Evolutionary conservation across 2,113 vertebrate genomes (phyloP).

Genomic region (Tricholaema leucomelas): DNA sequence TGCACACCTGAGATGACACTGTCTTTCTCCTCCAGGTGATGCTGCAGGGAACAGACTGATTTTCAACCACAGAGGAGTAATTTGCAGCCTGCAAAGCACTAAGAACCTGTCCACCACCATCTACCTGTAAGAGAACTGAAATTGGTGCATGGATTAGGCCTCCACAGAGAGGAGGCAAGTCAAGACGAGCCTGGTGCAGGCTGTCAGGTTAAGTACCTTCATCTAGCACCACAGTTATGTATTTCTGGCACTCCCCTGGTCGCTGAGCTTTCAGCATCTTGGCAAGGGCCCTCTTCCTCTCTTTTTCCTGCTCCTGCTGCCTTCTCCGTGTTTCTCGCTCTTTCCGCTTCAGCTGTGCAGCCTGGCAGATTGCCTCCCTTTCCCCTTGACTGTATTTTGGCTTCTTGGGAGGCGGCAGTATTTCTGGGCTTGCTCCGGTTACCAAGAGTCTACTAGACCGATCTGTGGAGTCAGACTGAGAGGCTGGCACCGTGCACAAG

Average conservation of each 20-base stretch:
- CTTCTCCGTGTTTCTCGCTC: constrained; percentile 55
- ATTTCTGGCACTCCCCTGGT: constrained; percentile 86
- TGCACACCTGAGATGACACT: constrained; percentile 67
- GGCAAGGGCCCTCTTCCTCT: constrained; percentile 64
- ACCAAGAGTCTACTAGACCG: neutral
- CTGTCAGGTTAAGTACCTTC: constrained; percentile 74
- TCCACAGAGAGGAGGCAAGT: neutral
- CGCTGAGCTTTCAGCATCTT: constrained; percentile 76
- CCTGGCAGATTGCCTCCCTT: constrained; percentile 37
- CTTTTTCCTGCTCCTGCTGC: constrained; percentile 62
- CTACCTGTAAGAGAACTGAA: constrained; percentile 85
- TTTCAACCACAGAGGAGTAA: constrained; percentile 83
- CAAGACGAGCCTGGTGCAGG: neutral
- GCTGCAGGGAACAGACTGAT: constrained; percentile 80
- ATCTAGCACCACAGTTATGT: constrained; percentile 83
- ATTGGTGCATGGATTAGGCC: neutral
- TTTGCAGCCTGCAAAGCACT: constrained; percentile 82
- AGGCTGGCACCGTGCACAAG: neutral
- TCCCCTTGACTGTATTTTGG: constrained; percentile 50
- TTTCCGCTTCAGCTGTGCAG: constrained; percentile 40
- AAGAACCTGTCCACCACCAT: constrained; percentile 84
- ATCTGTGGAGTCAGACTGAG: neutral
- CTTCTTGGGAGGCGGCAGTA: constrained; percentile 47
- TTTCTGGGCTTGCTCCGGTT: neutral
- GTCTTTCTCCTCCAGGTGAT: constrained; percentile 84